Base-by-base conservation (phyloP, 1,140 invertebrate species). In the Leptopilina clavipes region DNA sequence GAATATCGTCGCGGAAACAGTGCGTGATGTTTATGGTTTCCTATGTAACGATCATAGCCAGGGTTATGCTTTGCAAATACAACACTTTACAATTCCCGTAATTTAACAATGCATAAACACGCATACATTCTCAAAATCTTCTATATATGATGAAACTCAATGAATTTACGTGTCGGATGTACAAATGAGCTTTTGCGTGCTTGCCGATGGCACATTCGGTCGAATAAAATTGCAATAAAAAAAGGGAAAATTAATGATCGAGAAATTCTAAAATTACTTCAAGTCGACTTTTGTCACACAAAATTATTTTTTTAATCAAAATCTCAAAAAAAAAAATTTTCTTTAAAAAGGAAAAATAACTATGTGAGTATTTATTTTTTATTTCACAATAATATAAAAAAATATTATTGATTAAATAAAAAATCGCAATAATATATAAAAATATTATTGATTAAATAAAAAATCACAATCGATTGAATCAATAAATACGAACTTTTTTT, bases 11-110 rank as follows among this genome's bases (percentile, higher is more conserved):
- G 6, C 77, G 81, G 77, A 81, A 81, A 70, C 59, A 17, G 71
- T 25, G 44, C 71, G 79, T 74, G 45, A 77, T 77, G 81, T 82
- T 82, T 82, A 82, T 81, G 74, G 81, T 79, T 82, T 82, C 79
- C 81, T 81, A 77, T 81, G 56, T 76, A 52, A 74, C 25, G 73
- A 74, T 71, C 56, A 76, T 1, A 31, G 25, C 25, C 5, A 2
- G 25, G 71, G 52, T 56, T 70, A 40, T 44, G 74, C 72, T 70
- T 76, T 73, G 70, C 71, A 73, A 76, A 70, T 76, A 70, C 71
- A 56, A 75, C 40, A 74, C 56, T 65, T 65, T 65, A 65, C 56
- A 65, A 65, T 65, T 6, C 59, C 25, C 12, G 7, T 65, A 65
- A 65, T 65, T 65, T n/a, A 54, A 18, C 52, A 54, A 54, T 54